Percentiles rank a stretch among this genome's conserved stretches.
Evolutionary conservation across 2,113 vertebrate genomes (phyloP).

Genomic region (Genyomyrus donnyi): DNA sequence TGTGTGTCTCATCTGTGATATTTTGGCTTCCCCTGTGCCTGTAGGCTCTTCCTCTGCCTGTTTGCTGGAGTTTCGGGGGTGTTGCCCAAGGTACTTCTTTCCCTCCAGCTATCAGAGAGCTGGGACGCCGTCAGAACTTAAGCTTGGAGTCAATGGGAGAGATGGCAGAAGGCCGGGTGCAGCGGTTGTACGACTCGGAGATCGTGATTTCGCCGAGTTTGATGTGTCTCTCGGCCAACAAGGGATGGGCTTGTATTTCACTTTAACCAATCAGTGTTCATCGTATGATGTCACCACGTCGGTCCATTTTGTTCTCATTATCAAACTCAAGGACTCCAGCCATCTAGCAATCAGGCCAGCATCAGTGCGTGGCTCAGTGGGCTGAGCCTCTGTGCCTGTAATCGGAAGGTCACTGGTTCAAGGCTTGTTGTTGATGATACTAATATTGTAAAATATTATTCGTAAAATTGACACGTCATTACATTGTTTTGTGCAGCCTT

Average conservation of each 20-base stretch:
- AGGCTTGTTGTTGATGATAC: not conserved
- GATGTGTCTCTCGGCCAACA: too few relatives aligned
- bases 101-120: not conserved
- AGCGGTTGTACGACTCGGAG: not conserved
- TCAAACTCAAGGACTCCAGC: not conserved
- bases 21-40: conserved; percentile 16
- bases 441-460: not conserved
- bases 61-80: conserved; percentile 73
- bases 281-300: not conserved
- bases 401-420: not conserved
- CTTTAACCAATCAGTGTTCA: not conserved
- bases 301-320: not conserved
- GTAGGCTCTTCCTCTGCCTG: conserved; percentile 91
- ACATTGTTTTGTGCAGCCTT: not conserved
- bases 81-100: conserved; percentile 74
- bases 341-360: not conserved
- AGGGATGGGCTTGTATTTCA: too few relatives aligned
- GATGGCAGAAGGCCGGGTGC: not conserved
- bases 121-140: not conserved
- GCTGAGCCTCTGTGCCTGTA: not conserved
- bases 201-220: too few relatives aligned
- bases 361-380: not conserved
- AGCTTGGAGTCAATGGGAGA: not conserved
- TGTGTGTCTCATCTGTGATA: not conserved
- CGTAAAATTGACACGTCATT: not conserved